Evolutionary conservation across 1,140 invertebrate genomes (phyloP), one percentile per base, ranked within the genome.

Genomic region (Lasioglossum albipes): DNA sequence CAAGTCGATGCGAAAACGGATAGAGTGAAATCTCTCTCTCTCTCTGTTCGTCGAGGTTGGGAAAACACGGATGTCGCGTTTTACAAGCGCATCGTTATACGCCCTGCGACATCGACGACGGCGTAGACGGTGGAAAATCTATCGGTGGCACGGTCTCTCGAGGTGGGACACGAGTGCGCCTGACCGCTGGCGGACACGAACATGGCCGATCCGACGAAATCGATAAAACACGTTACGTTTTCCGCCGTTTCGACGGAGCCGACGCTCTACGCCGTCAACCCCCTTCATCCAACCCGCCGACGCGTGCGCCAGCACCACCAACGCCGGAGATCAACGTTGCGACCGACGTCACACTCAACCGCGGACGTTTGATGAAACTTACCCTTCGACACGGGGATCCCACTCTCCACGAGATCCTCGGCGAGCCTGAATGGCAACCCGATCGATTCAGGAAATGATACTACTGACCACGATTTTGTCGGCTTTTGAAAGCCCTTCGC

Each of bases 211-310:
- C 65, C 71, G 57, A 61, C 78, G 67, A 84, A 88, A 92, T 92
- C 92, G 92, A 92, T 93, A 93, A 91, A 91, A 92, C 91, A 88
- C 90, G 88, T 90, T 91, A 91, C 90, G 88, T 89, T 91, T 90
- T 88, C 87, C 88, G 76, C 85, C 84, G 84, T 84, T 79, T 61
- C 75, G 75, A 87, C 85, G 79, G 87, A 86, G 84, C 82, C 85
- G 88, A 85, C 85, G 86, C 81, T 81, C 57, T 81, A 83, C 80
- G 81, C 72, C 81, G 84, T 82, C 84, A 74, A 77, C 79, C 74
- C 70, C 64, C 49, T 31, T 20, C 20, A 45, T 49, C 12, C 61
- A 22, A 13, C 67, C n/a, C 13, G 36, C 18, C 22, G 49, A 61
- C 61, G 72, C 71, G 64, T 62, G 79, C 54, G 79, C 79, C 18